Base-by-base conservation (phyloP, 1,140 invertebrate genomes). In the Drosophila suzukii region DNA sequence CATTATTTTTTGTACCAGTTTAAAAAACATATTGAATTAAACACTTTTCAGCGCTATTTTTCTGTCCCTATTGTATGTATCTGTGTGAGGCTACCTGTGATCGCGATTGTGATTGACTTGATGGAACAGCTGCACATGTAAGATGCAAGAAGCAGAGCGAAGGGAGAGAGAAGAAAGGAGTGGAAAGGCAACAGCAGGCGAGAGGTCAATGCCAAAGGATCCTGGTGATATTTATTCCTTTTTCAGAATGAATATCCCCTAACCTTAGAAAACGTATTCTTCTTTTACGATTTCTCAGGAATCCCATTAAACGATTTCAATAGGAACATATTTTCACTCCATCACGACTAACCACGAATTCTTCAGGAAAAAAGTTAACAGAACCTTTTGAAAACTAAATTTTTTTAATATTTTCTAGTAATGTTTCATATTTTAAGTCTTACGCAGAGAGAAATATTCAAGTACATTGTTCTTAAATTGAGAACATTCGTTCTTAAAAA, bases 41-140 rank as follows among this genome's bases (percentile, higher is more conserved):
- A 8, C n/a, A 6, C 17, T 44, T 10, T 44, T 20, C 12, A 49
- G 47, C 8, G 47, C 13, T 30, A 49, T 49, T n/a, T 44, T 0
- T 30, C 6, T n/a, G 24, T 24, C 24, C 7, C 6, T 6, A 49
- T 12, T 43, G 58, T 41, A 5, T 27, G 27, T 5, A 50, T 49
- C 10, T 60, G 15, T 78, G 56, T 53, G 32, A 66, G 47, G 47
- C 50, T 84, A 84, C 81, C 81, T 84, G 81, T 85, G 62, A 75
- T 62, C 61, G 50, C 32, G 50, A 62, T 65, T 58, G 67, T 57
- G 65, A 71, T 71, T 71, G 65, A 71, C 65, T 71, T 57, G 66
- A 43, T 24, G 58, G 58, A 63, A 77, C 77, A 84, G 81, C 81
- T 84, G 81, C 81, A 84, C 72, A 80, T 84, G 81, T 65, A 75